Conservation (phyloP, 2,888 invertebrate genomes). For the Drosophila robusta region DNA sequence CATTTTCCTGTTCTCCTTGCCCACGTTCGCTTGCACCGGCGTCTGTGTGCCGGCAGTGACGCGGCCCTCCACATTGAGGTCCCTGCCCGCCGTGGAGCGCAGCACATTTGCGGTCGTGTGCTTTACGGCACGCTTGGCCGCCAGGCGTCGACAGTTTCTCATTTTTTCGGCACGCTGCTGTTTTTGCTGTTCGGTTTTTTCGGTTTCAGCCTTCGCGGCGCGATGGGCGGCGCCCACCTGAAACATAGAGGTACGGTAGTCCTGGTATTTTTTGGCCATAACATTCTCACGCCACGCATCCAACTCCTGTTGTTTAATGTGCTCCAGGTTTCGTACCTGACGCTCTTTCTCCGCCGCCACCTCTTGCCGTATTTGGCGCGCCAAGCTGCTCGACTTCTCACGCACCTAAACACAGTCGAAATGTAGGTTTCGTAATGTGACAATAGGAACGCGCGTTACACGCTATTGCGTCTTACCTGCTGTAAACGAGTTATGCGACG, state of each 20-base stretch:
- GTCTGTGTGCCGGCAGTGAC: conserved; percentile 65
- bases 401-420: conserved; percentile 85
- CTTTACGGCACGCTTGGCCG: conserved; percentile 22
- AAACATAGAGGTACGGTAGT: conserved; percentile 78
- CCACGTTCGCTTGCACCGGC: conserved; percentile 15
- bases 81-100: conserved; percentile 11
- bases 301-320: conserved; percentile 86
- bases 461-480: conserved; percentile 85
- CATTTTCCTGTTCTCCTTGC: conserved; percentile 51
- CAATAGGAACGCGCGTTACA: conserved; percentile 12
- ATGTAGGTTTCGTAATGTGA: conserved; percentile 15
- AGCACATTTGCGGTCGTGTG: conserved; percentile 11
- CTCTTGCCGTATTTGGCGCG: conserved; percentile 86
- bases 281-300: conserved; percentile 85
- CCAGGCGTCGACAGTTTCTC: conserved; percentile 36
- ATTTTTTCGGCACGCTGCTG: conserved; percentile 50
- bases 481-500: conserved; percentile 87
- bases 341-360: conserved; percentile 86
- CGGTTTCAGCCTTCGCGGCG: conserved; percentile 76
- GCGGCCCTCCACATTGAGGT: conserved; percentile 51
- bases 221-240: conserved; percentile 82
- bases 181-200: conserved; percentile 35
- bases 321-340: conserved; percentile 86
- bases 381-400: conserved; percentile 88
- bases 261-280: conserved; percentile 83